Base-by-base conservation (phyloP, 2,797 vertebrate species). In the Eleutherodactylus coqui region DNA sequence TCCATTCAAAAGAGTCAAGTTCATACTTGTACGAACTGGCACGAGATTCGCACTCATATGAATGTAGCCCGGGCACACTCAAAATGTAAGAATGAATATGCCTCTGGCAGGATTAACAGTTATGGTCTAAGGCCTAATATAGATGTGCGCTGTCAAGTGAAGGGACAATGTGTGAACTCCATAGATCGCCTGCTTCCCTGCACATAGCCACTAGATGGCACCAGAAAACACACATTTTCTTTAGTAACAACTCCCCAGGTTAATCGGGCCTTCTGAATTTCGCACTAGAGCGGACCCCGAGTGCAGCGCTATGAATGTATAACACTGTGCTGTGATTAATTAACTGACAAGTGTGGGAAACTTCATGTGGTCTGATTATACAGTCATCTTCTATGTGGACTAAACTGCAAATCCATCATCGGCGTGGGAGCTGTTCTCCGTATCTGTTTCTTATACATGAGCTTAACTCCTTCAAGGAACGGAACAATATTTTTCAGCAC, bases 271-370 rank as follows among this genome's bases (percentile, higher is more conserved):
- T 34, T 45, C 29, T 36, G 21, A 51, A 53, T 51, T 53, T 38
- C 45, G 2, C 45, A 51, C 21, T 32, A 0, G 32, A n/a, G 14
- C 24, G 41, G 4, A 73, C n/a, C 41, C 47, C 2, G 13, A 55
- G 78, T 14, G n/a, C 27, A 9, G 67, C 36, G 14, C 64, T 10
- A 24, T 9, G 45, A 17, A 36, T 47, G 38, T n/a, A 58, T 70
- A 29, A 51, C 49, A 21, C 49, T 36, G 79, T n/a, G 17, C 79
- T 53, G 80, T 72, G 80, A 82, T 82, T 82, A 53, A 82, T 82
- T 29, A 58, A 9, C 64, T 27, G 53, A 70, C 80, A 82, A 82
- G 80, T 82, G 80, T 82, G 80, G 67, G 80, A 82, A 82, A 43
- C 64, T 53, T 81, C 79, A 81, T 70, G 67, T 47, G 64, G 43